phyloP scores from a whole-genome alignment of 1,140 invertebrate genomes.

The Nasonia longicornis region DNA sequence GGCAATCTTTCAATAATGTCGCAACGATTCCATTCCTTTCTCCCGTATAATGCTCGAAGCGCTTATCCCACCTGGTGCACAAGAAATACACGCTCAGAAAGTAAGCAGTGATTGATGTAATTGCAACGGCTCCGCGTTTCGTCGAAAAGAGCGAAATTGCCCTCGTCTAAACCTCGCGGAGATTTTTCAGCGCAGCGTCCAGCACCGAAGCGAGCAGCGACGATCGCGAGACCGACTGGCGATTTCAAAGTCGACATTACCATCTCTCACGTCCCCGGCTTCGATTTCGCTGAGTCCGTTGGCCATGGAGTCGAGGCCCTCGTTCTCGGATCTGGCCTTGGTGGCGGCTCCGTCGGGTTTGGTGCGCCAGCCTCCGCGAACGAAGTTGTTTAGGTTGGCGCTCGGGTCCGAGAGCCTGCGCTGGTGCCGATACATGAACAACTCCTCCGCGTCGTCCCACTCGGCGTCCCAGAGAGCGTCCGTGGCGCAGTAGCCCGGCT shows the following conservation, averaged over 20 bases:
- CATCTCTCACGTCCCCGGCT: constrained; percentile 92
- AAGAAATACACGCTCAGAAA: no score
- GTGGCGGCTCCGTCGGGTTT: constrained; percentile 70
- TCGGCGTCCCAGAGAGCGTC: constrained; percentile 87
- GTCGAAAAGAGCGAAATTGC: no score
- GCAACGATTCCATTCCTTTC: not conserved
- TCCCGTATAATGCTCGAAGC: not conserved
- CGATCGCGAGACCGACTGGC: not conserved
- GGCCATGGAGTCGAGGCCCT: constrained; percentile 85
- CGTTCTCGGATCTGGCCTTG: constrained; percentile 92
- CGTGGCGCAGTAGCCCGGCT: constrained; percentile 86
- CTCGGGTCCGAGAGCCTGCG: constrained; percentile 93
- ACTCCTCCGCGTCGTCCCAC: constrained; percentile 88
- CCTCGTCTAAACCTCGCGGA: no score
- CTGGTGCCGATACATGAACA: constrained; percentile 84
- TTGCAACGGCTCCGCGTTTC: no score
- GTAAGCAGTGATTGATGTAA: no score
- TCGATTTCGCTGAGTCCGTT: constrained; percentile 91
- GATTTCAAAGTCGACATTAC: constrained; percentile 67
- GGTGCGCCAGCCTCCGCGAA: constrained; percentile 84
- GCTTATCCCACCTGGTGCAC: no score
- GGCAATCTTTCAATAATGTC: not conserved
- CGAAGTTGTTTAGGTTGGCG: constrained; percentile 90
- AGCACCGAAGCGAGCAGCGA: no score
- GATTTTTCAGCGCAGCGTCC: not conserved